phyloP scores from a whole-genome alignment of 2,797 vertebrate species.

The Notamacropus eugenii region DNA sequence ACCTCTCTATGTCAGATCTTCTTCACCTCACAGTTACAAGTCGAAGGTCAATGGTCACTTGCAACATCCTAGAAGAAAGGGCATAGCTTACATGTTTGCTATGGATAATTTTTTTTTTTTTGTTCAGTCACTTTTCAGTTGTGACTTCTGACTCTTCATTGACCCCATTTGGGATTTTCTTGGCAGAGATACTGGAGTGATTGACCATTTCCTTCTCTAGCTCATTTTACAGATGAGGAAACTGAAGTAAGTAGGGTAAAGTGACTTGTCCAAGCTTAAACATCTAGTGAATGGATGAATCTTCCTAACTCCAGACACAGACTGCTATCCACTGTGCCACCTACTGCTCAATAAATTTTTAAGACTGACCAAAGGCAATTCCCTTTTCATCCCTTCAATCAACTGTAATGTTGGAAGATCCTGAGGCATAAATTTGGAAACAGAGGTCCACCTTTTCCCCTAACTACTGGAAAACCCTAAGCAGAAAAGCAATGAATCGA shows the following conservation, averaged over 20 bases:
- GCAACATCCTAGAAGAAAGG: not conserved
- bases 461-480: not conserved
- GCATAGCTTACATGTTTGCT: not conserved
- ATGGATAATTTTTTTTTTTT: not conserved
- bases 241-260: not conserved
- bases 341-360: not conserved
- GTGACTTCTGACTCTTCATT: too few relatives aligned
- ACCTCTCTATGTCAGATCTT: not conserved
- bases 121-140: not conserved
- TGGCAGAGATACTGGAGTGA: too few relatives aligned
- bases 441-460: not conserved
- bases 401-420: not conserved
- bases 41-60: not conserved
- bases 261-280: not conserved
- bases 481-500: not conserved
- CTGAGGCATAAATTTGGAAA: not conserved
- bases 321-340: not conserved
- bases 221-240: not conserved
- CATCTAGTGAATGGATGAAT: not conserved
- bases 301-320: not conserved
- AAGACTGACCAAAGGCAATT: not conserved
- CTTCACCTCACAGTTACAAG: not conserved
- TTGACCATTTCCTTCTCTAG: not conserved
- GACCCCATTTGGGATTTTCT: too few relatives aligned
- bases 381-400: not conserved